phyloP scores from a whole-genome alignment of 1,140 invertebrate genomes.

The Cydia fagiglandana region DNA sequence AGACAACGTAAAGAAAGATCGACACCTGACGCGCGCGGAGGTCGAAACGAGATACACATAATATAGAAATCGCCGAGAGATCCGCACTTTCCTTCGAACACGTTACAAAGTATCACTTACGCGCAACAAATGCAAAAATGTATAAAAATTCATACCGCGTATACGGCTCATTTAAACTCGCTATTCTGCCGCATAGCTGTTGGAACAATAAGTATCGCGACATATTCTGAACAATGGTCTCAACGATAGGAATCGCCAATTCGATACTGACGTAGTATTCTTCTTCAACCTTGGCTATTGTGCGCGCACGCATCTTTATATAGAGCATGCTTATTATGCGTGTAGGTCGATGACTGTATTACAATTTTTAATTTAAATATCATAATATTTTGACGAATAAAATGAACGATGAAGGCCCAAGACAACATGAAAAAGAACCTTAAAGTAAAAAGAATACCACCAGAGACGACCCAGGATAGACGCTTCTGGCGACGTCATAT shows the following conservation, averaged over 20 bases:
- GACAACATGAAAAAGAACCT: neutral
- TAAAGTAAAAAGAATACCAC: too few species aligned
- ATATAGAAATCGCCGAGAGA: conserved; percentile 23
- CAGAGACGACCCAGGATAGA: too few species aligned
- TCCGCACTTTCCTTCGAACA: conserved; percentile 25
- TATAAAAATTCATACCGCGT: conserved; percentile 57
- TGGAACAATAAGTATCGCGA: conserved; percentile 71
- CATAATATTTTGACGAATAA: neutral
- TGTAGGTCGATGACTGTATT: conserved; percentile 41
- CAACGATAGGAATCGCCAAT: conserved; percentile 74
- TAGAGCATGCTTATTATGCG: conserved; percentile 55
- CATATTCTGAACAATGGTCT: conserved; percentile 76
- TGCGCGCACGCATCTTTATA: conserved; percentile 46
- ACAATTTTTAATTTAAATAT: conserved; percentile 2
- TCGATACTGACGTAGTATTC: conserved; percentile 60
- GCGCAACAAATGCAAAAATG: conserved; percentile 20
- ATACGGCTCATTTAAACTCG: conserved; percentile 68
- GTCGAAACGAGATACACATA: conserved; percentile 29
- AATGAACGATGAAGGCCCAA: neutral
- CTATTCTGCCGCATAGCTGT: conserved; percentile 56
- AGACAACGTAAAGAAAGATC: neutral
- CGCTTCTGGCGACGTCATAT: too few species aligned
- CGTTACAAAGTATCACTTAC: conserved; percentile 26
- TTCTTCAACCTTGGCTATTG: conserved; percentile 55
- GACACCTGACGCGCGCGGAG: conserved; percentile 14